Base-by-base conservation (phyloP, 2,797 vertebrate genomes). In the Phataginus tetradactyla region DNA sequence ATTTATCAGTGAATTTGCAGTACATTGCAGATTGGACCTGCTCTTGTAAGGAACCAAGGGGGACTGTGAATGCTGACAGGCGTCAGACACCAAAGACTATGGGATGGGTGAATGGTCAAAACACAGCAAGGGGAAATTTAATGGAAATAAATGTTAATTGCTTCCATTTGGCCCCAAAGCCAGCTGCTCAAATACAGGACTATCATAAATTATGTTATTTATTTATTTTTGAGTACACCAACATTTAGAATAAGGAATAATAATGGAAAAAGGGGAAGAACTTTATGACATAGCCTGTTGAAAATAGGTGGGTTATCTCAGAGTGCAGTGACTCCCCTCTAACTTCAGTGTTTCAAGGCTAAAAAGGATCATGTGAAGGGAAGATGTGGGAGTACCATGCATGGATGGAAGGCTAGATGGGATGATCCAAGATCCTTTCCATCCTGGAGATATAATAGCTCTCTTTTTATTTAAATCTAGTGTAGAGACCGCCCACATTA, bases 101-200 rank as follows among this genome's bases (percentile, higher is more conserved):
- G 51, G 12, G 42, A 4, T 53, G 45, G 59, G 17, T 37, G 13
- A 90, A 49, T 57, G 32, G 45, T 96, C 72, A 13, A 61, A 90
- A 80, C 5, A 88, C 17, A 71, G 61, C 10, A 59, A 89, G 63
- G 68, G 15, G 45, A 63, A 29, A 37, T 77, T 66, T n/a, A 77
- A 55, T 72, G 29, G 39, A 75, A 88, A 86, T 85, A 61, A 90
- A 61, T 59, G 42, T 68, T 42, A 77, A 88, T 91, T 77, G 68
- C 32, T 89, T 94, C 32, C 7, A n/a, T 64, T 74, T 51, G n/a
- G 13, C 27, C 29, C n/a, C 32, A 25, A 90, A 18, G 71, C 74
- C 14, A 64, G 53, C 51, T 87, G n/a, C 11, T 75, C 32, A 53
- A 71, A 34, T 27, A 37, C 2, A 81, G 87, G 55, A 37, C 91